Percentiles rank a stretch among this genome's conserved stretches.
Evolutionary conservation across 2,113 vertebrate species (phyloP).

Genomic region (Percopsis transmontana): DNA sequence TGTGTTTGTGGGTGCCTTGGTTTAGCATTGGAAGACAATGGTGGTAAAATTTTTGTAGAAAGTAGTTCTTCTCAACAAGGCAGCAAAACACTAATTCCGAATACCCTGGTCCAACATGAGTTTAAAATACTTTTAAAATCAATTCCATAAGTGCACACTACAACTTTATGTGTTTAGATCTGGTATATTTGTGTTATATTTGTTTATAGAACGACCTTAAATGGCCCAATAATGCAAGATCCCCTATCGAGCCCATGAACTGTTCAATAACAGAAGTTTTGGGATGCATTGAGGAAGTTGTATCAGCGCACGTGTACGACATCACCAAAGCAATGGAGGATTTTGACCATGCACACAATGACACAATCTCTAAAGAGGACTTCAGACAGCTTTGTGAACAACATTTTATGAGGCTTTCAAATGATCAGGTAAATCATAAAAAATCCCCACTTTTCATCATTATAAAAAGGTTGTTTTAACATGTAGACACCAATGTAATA

Average conservation of each 20-base stretch:
- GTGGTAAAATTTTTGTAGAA: too few species aligned
- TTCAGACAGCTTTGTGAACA: slow-evolving; percentile 67
- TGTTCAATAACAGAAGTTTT: slow-evolving; percentile 61
- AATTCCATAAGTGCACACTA: too few species aligned
- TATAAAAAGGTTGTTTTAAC: too few species aligned
- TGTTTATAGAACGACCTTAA: too few species aligned
- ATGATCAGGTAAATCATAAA: slow-evolving; percentile 69
- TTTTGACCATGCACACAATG: slow-evolving; percentile 53
- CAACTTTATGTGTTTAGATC: background rate
- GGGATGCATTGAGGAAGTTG: slow-evolving; percentile 55
- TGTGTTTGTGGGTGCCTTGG: too few species aligned
- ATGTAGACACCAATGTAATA: background rate
- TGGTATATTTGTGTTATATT: background rate
- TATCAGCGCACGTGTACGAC: slow-evolving; percentile 49
- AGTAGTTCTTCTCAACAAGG: too few species aligned
- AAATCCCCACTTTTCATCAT: too few species aligned
- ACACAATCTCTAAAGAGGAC: slow-evolving; percentile 60
- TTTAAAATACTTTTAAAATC: too few species aligned
- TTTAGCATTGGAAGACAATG: too few species aligned
- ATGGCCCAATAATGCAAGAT: background rate
- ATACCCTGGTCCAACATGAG: too few species aligned
- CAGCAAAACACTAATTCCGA: too few species aligned
- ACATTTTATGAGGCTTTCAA: slow-evolving; percentile 69
- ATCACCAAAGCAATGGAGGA: slow-evolving; percentile 68
- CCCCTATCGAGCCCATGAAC: slow-evolving; percentile 47